Base-by-base conservation (phyloP, 2,113 vertebrate species). In the Oryzias javanicus region DNA sequence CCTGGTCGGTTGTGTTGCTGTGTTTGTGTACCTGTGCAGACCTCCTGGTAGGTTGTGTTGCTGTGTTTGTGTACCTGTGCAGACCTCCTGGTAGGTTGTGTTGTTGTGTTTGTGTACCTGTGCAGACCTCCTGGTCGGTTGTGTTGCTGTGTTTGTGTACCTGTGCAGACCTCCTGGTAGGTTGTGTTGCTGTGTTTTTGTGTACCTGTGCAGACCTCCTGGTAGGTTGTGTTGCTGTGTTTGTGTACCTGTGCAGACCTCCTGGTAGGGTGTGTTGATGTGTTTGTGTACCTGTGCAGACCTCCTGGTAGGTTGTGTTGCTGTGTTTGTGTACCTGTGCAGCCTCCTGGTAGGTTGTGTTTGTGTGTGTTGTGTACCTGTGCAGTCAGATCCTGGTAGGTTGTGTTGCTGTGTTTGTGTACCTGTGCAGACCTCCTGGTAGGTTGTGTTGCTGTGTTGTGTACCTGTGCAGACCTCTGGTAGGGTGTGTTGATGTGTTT, bases 271-370 rank as follows among this genome's bases (percentile, higher is more conserved):
- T 8, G 35, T 22, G 10, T 35, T 1, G 2, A 1, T 2, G 60
- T 24, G n/a, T 18, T 5, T 46, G 44, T 46, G 44, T 18, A 2
- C 16, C 6, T 29, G 10, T 51, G 48, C 42, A 22, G 22, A 22
- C 22, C 22, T 22, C 22, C 22, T 22, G 22, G 20, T 17, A 44
- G 46, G 55, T 50, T 46, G 25, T 61, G 51, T 63, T 46, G 57
- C 60, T 49, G 48, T 55, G 49, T 55, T 1, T 2, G 55, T 41
- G 20, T 92, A 98, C 96, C 95, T 91, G 94, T 90, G 74, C 95
- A 98, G 62, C 90, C 41, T 97, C 95, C 41, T 90, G 74, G 70
- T 98, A 98, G 62, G 89, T 93, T n/a, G n/a, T n/a, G n/a, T n/a
- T n/a, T n/a, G n/a, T n/a, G 22, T 22, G 22, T 22, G n/a, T 22